A percentile compares a stretch with the other conserved stretches of the same genome.
Evolutionary conservation across 1,140 invertebrate genomes (phyloP).

Genomic region (Drosophila pruinosa): DNA sequence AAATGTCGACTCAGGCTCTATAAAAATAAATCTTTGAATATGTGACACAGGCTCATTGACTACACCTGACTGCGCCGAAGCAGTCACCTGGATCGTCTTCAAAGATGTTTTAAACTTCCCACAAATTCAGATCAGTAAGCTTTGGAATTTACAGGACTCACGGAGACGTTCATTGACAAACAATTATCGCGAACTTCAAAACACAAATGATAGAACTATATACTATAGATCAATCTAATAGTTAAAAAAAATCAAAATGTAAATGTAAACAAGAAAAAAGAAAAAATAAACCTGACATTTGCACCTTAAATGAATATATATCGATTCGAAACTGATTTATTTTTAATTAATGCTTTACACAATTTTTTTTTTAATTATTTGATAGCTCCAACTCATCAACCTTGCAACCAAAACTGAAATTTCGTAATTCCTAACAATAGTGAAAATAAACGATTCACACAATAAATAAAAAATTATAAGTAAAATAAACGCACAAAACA

Average conservation of each 20-base stretch:
- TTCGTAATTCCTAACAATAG: too few species aligned
- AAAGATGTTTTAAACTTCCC: constrained; percentile 36
- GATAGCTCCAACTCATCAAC: too few species aligned
- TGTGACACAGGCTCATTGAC: constrained; percentile 90
- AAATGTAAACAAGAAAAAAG: neutral
- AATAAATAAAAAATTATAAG: too few species aligned
- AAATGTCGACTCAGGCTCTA: too few species aligned
- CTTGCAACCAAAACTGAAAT: too few species aligned
- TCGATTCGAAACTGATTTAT: too few species aligned
- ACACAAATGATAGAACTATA: constrained; percentile 84
- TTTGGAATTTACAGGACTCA: constrained; percentile 51
- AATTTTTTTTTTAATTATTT: too few species aligned
- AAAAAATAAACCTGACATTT: constrained; percentile 14
- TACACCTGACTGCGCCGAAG: constrained; percentile 83
- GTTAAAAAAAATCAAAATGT: neutral
- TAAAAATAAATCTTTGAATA: too few species aligned
- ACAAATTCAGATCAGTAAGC: constrained; percentile 46
- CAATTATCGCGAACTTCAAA: constrained; percentile 66
- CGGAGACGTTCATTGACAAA: constrained; percentile 39
- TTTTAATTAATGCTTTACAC: too few species aligned
- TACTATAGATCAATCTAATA: constrained; percentile 82
- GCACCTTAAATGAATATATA: neutral
- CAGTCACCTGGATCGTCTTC: constrained; percentile 73
- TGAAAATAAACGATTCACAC: too few species aligned
- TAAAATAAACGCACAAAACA: too few species aligned